phyloP scores from a whole-genome alignment of 2,113 vertebrate species.

The Indicator indicator region DNA sequence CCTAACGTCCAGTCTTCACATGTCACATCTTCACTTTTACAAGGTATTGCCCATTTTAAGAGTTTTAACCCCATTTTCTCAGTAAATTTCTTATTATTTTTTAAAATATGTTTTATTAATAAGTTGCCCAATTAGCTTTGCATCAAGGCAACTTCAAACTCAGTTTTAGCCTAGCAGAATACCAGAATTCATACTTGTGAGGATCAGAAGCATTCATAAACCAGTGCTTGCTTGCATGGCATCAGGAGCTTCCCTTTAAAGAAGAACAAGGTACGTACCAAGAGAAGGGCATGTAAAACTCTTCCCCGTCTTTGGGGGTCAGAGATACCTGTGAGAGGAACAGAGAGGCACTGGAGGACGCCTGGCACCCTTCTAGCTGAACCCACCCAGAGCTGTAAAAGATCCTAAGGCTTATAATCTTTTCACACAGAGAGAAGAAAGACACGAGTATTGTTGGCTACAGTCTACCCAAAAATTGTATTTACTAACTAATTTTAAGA shows the following conservation, averaged over 20 bases:
- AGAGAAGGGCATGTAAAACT: no score
- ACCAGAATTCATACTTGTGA: background rate
- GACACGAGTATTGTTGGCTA: background rate
- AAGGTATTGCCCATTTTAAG: background rate
- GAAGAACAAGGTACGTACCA: no score
- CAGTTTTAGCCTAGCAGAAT: background rate
- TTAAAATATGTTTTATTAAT: background rate
- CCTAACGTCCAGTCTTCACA: background rate
- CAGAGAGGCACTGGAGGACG: background rate
- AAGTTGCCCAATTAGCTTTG: background rate
- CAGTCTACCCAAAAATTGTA: background rate
- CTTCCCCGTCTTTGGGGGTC: no score
- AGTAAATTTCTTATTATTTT: background rate
- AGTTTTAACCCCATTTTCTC: background rate
- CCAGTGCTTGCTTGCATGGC: background rate
- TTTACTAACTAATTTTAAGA: background rate
- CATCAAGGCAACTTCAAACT: background rate
- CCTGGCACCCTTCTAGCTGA: background rate
- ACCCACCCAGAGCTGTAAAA: background rate
- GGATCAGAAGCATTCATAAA: background rate
- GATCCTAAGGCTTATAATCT: background rate
- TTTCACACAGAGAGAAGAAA: background rate
- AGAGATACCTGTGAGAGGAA: background rate
- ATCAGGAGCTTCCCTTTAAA: background rate
- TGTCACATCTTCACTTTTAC: background rate